A percentile compares a stretch with the other conserved stretches of the same genome.
phyloP scores from a whole-genome alignment of 1,140 invertebrate species.

The Papilio aristodemus region DNA sequence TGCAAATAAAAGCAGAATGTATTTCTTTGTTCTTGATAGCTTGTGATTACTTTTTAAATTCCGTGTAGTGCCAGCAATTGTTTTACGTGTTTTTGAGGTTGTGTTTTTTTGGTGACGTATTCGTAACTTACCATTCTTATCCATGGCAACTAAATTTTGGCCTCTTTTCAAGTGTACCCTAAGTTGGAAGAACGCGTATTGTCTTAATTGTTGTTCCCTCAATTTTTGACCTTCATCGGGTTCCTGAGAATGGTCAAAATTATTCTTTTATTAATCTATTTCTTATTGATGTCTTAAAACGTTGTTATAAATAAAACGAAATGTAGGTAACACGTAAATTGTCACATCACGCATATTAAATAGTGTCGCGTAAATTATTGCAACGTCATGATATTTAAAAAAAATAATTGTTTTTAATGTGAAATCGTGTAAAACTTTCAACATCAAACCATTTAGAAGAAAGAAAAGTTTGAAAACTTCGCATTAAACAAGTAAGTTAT shows the following conservation, averaged over 20 bases:
- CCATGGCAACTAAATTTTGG: conserved; percentile 93
- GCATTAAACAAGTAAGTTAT: neutral
- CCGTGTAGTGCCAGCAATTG: conserved; percentile 9
- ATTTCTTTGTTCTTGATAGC: conserved; percentile 11
- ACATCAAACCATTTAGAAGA: neutral
- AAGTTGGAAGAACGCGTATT: conserved; percentile 94
- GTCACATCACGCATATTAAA: no score
- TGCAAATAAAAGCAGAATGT: conserved; percentile 12
- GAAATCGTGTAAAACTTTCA: neutral
- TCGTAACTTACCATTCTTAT: conserved; percentile 93
- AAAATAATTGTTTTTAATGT: neutral
- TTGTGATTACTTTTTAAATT: neutral
- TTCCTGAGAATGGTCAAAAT: conserved; percentile 52
- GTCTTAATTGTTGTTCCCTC: conserved; percentile 86
- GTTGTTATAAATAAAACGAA: no score
- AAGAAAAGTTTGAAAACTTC: neutral
- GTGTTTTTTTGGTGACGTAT: conserved; percentile 15
- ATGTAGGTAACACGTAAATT: no score
- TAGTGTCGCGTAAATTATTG: no score
- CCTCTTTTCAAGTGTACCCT: conserved; percentile 93
- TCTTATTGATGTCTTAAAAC: no score
- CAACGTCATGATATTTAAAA: neutral
- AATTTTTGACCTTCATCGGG: conserved; percentile 82
- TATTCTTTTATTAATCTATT: neutral
- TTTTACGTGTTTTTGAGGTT: neutral